A percentile compares a stretch with the other conserved stretches of the same genome.
Conservation (phyloP, 2,888 invertebrate genomes). For the Heliconius erato region DNA sequence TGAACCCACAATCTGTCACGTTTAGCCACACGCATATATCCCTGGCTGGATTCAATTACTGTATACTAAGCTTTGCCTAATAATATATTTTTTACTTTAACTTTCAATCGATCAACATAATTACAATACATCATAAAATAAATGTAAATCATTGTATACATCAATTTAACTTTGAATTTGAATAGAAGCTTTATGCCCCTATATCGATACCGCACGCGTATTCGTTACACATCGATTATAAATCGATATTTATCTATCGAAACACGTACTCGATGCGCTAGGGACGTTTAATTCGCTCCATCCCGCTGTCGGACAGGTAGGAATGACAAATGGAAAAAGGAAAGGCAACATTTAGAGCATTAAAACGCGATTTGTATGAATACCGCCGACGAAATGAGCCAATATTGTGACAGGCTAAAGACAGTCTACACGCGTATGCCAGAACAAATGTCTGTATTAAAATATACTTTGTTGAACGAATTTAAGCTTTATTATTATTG, state of each 20-base stretch:
- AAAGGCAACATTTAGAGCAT: conserved; percentile 73
- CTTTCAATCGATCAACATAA: background rate
- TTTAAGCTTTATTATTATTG: conserved; percentile 20
- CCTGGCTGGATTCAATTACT: too few relatives aligned
- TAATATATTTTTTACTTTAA: too few relatives aligned
- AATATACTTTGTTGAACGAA: background rate
- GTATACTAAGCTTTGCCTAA: too few relatives aligned
- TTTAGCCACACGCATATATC: too few relatives aligned
- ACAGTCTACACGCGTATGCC: conserved; percentile 70
- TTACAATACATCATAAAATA: conserved; percentile 42
- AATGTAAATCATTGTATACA: conserved; percentile 42
- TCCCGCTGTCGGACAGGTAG: conserved; percentile 75
- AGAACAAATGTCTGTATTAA: conserved; percentile 54
- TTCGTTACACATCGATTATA: conserved; percentile 62
- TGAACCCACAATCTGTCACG: too few relatives aligned
- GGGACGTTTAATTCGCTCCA: conserved; percentile 71
- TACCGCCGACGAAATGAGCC: conserved; percentile 70
- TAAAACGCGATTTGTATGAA: conserved; percentile 79
- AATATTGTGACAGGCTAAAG: conserved; percentile 68
- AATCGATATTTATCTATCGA: conserved; percentile 54
- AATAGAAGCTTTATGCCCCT: conserved; percentile 44
- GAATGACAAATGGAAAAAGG: conserved; percentile 83
- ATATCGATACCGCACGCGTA: conserved; percentile 55
- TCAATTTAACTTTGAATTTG: conserved; percentile 51
- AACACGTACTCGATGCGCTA: conserved; percentile 75